These are phyloP conservation scores for Pristionchus japonicus DNA, from an alignment of 2,888 invertebrate genomes.

Conservation along the genomic window DNA sequence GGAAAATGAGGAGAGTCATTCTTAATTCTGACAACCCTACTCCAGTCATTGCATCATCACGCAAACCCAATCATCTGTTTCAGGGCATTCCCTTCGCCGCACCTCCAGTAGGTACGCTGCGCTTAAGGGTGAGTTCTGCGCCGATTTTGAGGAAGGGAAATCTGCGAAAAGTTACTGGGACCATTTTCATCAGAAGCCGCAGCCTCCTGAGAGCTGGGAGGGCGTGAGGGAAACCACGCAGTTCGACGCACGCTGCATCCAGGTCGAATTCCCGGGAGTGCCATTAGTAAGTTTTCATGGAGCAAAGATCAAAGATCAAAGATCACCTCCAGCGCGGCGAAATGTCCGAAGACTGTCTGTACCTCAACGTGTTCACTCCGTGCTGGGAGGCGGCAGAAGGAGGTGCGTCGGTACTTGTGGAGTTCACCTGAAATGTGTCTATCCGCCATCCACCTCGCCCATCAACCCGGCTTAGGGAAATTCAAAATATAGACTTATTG, in stretches of 20 bases:
- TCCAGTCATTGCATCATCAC: too few relatives aligned
- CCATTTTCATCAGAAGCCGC: not conserved
- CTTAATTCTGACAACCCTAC: too few relatives aligned
- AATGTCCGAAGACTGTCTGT: constrained; percentile 19
- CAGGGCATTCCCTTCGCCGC: constrained; percentile 7
- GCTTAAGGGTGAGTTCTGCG: not conserved
- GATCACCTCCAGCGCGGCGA: not conserved
- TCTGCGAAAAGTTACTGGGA: too few relatives aligned
- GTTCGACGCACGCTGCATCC: not conserved
- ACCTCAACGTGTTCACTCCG: constrained; percentile 20
- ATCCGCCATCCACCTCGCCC: too few relatives aligned
- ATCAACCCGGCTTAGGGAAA: too few relatives aligned
- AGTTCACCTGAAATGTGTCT: too few relatives aligned
- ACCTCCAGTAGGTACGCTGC: not conserved
- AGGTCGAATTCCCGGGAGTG: not conserved
- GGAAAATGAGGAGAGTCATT: too few relatives aligned
- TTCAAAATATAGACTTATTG: too few relatives aligned
- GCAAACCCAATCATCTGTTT: not conserved
- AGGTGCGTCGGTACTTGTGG: too few relatives aligned
- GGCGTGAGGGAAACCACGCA: not conserved
- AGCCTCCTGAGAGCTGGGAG: not conserved
- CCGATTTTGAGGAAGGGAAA: not conserved
- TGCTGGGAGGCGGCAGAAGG: not conserved
- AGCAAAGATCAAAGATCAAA: too few relatives aligned
- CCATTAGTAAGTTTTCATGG: not conserved